These are phyloP conservation scores for Zygaena filipendulae DNA, from an alignment of 2,888 invertebrate genomes.

Conservation along the genomic window DNA sequence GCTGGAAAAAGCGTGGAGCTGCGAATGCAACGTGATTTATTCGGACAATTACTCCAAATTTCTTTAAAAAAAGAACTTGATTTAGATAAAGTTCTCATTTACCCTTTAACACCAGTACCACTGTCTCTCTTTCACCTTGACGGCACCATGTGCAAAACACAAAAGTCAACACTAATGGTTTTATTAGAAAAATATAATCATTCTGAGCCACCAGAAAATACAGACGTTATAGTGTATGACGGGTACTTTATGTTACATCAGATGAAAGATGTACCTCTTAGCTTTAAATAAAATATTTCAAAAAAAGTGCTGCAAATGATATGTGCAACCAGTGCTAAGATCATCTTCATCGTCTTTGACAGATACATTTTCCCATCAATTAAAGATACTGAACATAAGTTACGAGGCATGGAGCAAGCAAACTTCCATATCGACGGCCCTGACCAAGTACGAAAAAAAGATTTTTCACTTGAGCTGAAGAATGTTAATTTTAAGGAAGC, in stretches of 20 bases:
- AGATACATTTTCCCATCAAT: neutral
- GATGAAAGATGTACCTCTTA: conserved; percentile 19
- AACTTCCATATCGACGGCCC: conserved; percentile 5
- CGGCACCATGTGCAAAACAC: conserved; percentile 10
- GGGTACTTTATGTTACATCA: conserved; percentile 14
- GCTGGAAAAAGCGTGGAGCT: too few relatives aligned
- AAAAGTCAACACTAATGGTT: conserved; percentile 3
- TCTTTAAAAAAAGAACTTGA: conserved; percentile 1
- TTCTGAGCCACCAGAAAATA: conserved; percentile 4
- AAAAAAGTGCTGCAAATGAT: conserved; percentile 7
- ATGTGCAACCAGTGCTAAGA: conserved; percentile 5
- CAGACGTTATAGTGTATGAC: conserved; percentile 13
- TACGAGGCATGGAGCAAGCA: conserved; percentile 4
- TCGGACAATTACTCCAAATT: conserved; percentile 3
- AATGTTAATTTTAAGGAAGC: conserved; percentile 2
- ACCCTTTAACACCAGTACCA: conserved; percentile 5
- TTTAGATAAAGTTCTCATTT: conserved; percentile 4
- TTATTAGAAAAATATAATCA: conserved; percentile 5
- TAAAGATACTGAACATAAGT: conserved; percentile 3
- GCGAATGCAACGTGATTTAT: conserved; percentile 7
- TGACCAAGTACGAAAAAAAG: conserved; percentile 4
- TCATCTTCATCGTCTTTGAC: conserved; percentile 1
- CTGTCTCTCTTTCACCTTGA: conserved; percentile 10
- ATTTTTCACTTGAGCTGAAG: conserved; percentile 4
- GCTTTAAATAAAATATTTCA: conserved; percentile 14